A percentile compares a stretch with the other conserved stretches of the same genome.
These are phyloP conservation scores for Slavum lentiscoides DNA, from an alignment of 2,888 invertebrate genomes.

Conservation along the genomic window DNA sequence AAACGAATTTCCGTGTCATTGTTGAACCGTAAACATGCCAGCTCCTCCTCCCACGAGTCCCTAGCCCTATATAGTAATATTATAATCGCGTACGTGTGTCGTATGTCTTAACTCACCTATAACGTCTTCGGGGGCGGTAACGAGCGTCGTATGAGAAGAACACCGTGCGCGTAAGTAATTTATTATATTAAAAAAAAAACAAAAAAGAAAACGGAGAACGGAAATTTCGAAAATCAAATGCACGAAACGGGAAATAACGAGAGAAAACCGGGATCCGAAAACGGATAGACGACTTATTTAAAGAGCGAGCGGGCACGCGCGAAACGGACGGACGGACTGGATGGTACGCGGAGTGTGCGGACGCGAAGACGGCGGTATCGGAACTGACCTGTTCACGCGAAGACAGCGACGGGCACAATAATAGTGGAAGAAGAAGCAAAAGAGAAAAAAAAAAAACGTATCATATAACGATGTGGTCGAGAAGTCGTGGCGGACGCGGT, in stretches of 20 bases:
- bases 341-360: too few species aligned
- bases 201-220: background rate
- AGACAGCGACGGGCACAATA: constrained; percentile 44
- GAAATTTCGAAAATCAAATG: background rate
- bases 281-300: background rate
- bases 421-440: background rate
- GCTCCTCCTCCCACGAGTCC: too few species aligned
- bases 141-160: constrained; percentile 27
- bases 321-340: background rate
- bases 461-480: background rate
- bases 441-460: too few species aligned
- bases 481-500: constrained; percentile 11
- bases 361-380: too few species aligned
- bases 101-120: constrained; percentile 43
- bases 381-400: constrained; percentile 47
- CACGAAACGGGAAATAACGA: too few species aligned
- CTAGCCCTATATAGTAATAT: too few species aligned
- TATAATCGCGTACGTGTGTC: too few species aligned
- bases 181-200: background rate
- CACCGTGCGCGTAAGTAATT: constrained; percentile 21
- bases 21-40: too few species aligned
- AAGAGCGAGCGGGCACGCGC: too few species aligned
- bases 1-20: too few species aligned
- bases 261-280: background rate
- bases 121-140: background rate